Evolutionary conservation across 2,888 invertebrate genomes (phyloP), one percentile per base, ranked within the genome.

Genomic region (Volucella zonaria): DNA sequence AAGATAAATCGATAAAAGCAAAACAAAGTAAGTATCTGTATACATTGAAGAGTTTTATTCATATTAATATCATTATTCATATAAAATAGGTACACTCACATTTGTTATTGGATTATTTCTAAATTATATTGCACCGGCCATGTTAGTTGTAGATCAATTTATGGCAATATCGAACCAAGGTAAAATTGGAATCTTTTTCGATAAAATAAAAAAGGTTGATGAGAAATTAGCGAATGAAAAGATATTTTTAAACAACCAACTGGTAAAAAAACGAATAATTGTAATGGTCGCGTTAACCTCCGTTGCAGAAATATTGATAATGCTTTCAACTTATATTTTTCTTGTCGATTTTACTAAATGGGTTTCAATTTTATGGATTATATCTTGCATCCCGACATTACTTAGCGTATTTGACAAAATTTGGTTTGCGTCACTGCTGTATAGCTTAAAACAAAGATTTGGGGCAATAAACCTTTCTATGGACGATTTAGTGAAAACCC

Each of bases 31-130:
- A 89, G 90, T 88, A 64, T 8, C 4, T 18, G 9, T 0, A 12
- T 6, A 14, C n/a, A 3, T 1, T 14, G 11, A 14, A 31, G 0
- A 2, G 14, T 15, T 10, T 8, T n/a, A 10, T 15, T 42, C 42
- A 49, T 14, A 23, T 2, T 38, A 14, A 4, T 12, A 2, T 49
- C 15, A 49, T 1, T 15, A 10, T n/a, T n/a, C n/a, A n/a, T n/a
- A 49, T 49, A 11, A 31, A 45, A 61, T 14, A 91, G 92, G 90
- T 59, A 90, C 92, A 8, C 83, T 92, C 18, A 92, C 92, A 8
- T 90, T 90, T 68, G 92, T 91, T 0, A 92, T 92, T 88, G 91
- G 92, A 10, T 77, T 92, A 2, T 92, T 92, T 82, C 87, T 92
- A 42, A 91, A 90, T 18, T 92, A 92, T 74, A 90, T 92, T 78